phyloP scores from a whole-genome alignment of 2,888 invertebrate species.

The Pollenia angustigena region DNA sequence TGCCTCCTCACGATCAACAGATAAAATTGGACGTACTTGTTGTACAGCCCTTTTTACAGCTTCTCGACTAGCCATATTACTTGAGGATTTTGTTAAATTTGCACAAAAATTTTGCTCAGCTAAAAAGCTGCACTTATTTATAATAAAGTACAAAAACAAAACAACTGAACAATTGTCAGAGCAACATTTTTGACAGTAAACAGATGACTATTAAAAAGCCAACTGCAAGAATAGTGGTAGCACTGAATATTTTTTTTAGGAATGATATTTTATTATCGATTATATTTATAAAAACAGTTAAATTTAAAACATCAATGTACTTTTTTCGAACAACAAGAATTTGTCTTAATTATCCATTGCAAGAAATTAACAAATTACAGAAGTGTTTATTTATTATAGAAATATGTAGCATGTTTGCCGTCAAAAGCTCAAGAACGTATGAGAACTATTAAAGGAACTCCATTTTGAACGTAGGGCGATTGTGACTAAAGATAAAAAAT shows the following conservation, averaged over 20 bases:
- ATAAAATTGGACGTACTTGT: slow-evolving; percentile 94
- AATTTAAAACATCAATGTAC: too few relatives aligned
- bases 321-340: too few relatives aligned
- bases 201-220: slow-evolving; percentile 63
- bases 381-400: too few relatives aligned
- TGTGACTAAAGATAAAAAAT: too few relatives aligned
- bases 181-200: background rate
- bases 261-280: background rate
- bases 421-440: too few relatives aligned
- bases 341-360: too few relatives aligned
- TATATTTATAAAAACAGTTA: too few relatives aligned
- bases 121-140: slow-evolving; percentile 35
- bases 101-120: slow-evolving; percentile 54
- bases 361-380: too few relatives aligned
- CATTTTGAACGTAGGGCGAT: too few relatives aligned
- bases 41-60: slow-evolving; percentile 85
- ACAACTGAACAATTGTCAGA: slow-evolving; percentile 45
- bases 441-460: too few relatives aligned
- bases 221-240: background rate
- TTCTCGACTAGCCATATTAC: slow-evolving; percentile 82
- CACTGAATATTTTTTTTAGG: slow-evolving; percentile 1
- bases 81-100: slow-evolving; percentile 9
- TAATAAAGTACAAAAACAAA: slow-evolving; percentile 29
- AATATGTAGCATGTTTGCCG: too few relatives aligned
- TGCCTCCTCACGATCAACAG: slow-evolving; percentile 91